phyloP scores from a whole-genome alignment of 1,140 invertebrate species.

The Lamellibrachia luymesi region DNA sequence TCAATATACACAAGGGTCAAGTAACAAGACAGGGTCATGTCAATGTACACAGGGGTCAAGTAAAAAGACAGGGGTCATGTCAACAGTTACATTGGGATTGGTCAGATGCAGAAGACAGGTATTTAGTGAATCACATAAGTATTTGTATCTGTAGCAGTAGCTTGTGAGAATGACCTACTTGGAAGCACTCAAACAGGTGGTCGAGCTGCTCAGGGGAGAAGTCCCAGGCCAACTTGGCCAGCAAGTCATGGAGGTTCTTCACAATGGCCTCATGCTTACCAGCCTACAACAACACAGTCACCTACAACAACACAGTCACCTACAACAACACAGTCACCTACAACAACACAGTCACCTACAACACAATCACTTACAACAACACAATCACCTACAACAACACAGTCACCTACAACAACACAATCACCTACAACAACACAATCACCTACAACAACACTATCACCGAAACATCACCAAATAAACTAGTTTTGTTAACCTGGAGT shows the following conservation, averaged over 20 bases:
- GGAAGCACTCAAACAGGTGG: conserved; percentile 96
- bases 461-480: neutral
- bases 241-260: conserved; percentile 88
- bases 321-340: neutral
- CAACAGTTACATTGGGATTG: neutral
- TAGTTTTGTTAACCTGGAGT: too few species aligned
- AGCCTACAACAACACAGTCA: conserved; percentile 35
- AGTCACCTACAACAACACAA: too few species aligned
- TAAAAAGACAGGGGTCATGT: neutral
- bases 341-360: neutral
- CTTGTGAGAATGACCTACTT: conserved; percentile 60
- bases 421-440: neutral
- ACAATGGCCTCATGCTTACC: conserved; percentile 58
- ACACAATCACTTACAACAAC: too few species aligned
- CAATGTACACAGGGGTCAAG: too few species aligned
- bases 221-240: conserved; percentile 97
- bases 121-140: neutral
- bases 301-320: neutral
- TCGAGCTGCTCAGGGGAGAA: conserved; percentile 96
- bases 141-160: neutral
- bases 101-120: neutral
- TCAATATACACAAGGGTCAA: too few species aligned
- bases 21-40: too few species aligned
- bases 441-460: neutral
- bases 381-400: too few species aligned